Conservation (phyloP, 2,797 vertebrate genomes). For the Trachurus trachurus region DNA sequence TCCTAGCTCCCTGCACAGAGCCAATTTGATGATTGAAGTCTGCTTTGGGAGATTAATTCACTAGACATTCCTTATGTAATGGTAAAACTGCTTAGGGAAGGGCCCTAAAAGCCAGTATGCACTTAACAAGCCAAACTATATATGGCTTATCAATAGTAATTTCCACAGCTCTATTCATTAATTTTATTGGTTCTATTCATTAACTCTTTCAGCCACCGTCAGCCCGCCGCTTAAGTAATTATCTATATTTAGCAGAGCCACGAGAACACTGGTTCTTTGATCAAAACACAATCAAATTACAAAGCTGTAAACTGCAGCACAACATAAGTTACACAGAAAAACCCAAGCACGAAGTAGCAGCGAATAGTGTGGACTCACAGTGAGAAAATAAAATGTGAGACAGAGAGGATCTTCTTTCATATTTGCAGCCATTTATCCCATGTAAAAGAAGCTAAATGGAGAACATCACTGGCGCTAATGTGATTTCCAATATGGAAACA, state of each 20-base stretch:
- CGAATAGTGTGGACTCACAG: background rate
- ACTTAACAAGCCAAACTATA: slow-evolving; percentile 58
- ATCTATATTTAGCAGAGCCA: slow-evolving; percentile 47
- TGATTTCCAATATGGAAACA: slow-evolving; percentile 41
- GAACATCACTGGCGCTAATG: slow-evolving; percentile 41
- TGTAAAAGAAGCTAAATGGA: slow-evolving; percentile 37
- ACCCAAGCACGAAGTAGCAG: background rate
- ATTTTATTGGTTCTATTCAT: slow-evolving; percentile 79
- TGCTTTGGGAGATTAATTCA: slow-evolving; percentile 73
- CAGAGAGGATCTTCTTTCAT: slow-evolving; percentile 16
- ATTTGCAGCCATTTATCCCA: slow-evolving; percentile 16
- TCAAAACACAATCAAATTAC: slow-evolving; percentile 20
- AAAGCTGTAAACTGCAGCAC: background rate
- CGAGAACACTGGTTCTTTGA: background rate
- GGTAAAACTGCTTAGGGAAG: slow-evolving; percentile 73
- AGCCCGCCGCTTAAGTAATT: slow-evolving; percentile 67
- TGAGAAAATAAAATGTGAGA: background rate
- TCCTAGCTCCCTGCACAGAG: slow-evolving; percentile 53
- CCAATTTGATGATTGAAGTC: slow-evolving; percentile 75
- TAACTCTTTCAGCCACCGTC: slow-evolving; percentile 65
- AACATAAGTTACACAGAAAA: background rate
- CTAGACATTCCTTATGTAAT: slow-evolving; percentile 67
- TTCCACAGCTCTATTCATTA: slow-evolving; percentile 81
- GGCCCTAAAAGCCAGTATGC: slow-evolving; percentile 62
- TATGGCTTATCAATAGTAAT: slow-evolving; percentile 77